Base-by-base conservation (phyloP, 2,797 vertebrate species). In the Tachyglossus aculeatus region DNA sequence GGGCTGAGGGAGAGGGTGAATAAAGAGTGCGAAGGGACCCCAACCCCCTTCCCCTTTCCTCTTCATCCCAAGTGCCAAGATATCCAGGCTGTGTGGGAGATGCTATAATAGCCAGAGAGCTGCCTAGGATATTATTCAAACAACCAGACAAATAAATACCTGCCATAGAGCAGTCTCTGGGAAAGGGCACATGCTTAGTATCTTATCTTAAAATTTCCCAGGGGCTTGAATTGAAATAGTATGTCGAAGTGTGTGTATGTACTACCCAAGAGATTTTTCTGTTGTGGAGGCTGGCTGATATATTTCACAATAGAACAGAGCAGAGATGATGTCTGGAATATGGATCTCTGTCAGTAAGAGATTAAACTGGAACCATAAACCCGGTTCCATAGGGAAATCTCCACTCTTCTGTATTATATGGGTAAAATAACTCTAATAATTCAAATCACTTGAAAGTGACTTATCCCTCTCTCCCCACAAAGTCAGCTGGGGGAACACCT, bases 231-330 rank as follows among this genome's bases (percentile, higher is more conserved):
- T 0, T 4, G 63, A 52, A 48, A n/a, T n/a, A n/a, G n/a, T n/a
- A n/a, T n/a, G 0, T 1, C 41, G 50, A 64, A 31, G 32, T n/a
- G 34, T 57, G 21, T 25, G 24, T 1, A 3, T n/a, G 24, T 15
- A 57, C 36, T 31, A 0, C 1, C 33, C 61, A 31, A 25, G 51
- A 3, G 39, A 15, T 60, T 53, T 71, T 54, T 16, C 3, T 27
- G 82, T 73, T 87, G 84, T 69, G 64, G 67, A 38, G 38, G 43
- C 32, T 54, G 74, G 73, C 65, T 71, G 64, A 71, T 71, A 34
- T 15, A n/a, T 61, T 11, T n/a, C n/a, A n/a, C n/a, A 65, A 22
- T 14, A 55, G 45, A 72, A 65, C 50, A 69, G 48, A 67, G 52
- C 24, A 61, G 57, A 53, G 52, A 16, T 52, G 51, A 72, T 11